phyloP scores from a whole-genome alignment of 2,888 invertebrate species.

The Xestia sexstrigata region DNA sequence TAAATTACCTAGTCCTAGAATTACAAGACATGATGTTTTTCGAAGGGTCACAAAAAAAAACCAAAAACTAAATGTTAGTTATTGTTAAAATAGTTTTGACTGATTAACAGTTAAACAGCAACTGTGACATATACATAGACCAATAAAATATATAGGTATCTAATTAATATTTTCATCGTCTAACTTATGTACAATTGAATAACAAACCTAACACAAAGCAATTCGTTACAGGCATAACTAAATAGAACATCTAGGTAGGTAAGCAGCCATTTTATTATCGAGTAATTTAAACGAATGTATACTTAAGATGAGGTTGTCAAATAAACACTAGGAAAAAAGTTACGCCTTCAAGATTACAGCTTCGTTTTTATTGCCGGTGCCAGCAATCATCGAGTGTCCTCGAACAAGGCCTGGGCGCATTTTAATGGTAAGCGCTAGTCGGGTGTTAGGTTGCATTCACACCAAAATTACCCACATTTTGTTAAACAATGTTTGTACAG shows the following conservation, averaged over 20 bases:
- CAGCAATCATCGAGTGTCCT: background rate
- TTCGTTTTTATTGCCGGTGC: background rate
- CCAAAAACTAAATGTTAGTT: too few species aligned
- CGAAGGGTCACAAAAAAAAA: too few species aligned
- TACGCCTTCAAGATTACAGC: background rate
- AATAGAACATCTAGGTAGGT: slow-evolving; percentile 25
- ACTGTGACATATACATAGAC: too few species aligned
- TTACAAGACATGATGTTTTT: too few species aligned
- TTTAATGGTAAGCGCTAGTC: background rate
- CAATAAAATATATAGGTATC: background rate
- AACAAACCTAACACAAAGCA: slow-evolving; percentile 37
- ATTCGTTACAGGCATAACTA: slow-evolving; percentile 57
- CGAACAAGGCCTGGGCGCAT: background rate
- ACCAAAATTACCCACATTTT: background rate
- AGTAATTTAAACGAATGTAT: background rate
- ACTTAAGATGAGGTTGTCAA: background rate
- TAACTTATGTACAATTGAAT: slow-evolving; percentile 23
- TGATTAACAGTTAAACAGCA: too few species aligned
- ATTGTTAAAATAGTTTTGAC: too few species aligned
- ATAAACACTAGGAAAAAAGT: background rate
- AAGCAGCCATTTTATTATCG: slow-evolving; percentile 5
- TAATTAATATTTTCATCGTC: slow-evolving; percentile 28
- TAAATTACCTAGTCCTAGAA: too few species aligned
- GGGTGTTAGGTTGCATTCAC: background rate
- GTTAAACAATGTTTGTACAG: background rate